phyloP scores from a whole-genome alignment of 30 jellyfish, hydroid and myxozoan genomes.

The Aurelia sp. region DNA sequence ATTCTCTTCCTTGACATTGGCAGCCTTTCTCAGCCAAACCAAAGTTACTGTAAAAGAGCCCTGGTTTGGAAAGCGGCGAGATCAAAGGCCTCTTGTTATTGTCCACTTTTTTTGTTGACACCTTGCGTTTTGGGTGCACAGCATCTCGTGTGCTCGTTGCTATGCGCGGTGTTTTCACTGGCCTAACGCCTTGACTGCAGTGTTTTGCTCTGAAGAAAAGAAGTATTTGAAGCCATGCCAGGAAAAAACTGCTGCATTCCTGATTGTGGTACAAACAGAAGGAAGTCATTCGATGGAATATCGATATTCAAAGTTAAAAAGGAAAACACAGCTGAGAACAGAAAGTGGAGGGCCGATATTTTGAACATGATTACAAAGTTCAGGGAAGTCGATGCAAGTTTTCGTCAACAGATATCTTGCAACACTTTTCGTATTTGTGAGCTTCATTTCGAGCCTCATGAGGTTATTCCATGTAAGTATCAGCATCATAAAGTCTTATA shows the following conservation, averaged over 20 bases:
- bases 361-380: neutral
- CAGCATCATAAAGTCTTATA: neutral
- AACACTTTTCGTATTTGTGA: neutral
- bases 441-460: neutral
- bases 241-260: conserved; percentile 12
- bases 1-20: too few relatives aligned
- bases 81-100: conserved; percentile 1
- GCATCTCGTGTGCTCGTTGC: neutral
- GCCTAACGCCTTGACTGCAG: neutral
- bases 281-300: neutral
- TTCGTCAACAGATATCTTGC: conserved; percentile 6
- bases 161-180: neutral
- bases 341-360: neutral
- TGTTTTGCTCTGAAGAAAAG: neutral
- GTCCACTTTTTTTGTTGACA: neutral
- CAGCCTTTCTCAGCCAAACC: too few relatives aligned
- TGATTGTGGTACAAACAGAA: conserved; percentile 10
- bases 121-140: conserved; percentile 4
- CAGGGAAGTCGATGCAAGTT: neutral
- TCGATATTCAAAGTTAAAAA: neutral
- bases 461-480: neutral
- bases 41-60: neutral
- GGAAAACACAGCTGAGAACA: neutral
- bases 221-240: neutral
- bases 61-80: conserved; percentile 22